Evolutionary conservation across 2,888 invertebrate genomes (phyloP).

Genomic region (Macaria notata): DNA sequence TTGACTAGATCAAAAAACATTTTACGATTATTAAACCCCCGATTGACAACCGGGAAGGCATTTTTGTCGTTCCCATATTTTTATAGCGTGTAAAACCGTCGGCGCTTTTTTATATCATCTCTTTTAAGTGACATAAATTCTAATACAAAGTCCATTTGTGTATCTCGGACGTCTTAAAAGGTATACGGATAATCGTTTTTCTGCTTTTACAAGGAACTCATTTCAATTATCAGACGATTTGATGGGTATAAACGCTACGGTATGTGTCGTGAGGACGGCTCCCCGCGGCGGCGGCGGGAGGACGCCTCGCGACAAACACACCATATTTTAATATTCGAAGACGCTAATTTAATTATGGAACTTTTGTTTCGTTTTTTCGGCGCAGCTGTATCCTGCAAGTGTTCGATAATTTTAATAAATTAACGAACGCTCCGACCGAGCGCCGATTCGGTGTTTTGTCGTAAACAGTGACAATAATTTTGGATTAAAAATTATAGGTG

Average conservation of each 20-base stretch:
- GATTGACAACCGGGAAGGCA: slow-evolving; percentile 79
- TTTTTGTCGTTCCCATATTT: slow-evolving; percentile 78
- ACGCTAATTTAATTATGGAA: slow-evolving; percentile 80
- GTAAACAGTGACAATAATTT: slow-evolving; percentile 36
- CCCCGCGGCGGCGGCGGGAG: slow-evolving; percentile 63
- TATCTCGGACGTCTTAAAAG: slow-evolving; percentile 82
- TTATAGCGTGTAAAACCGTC: slow-evolving; percentile 81
- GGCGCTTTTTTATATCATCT: slow-evolving; percentile 80
- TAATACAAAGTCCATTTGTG: slow-evolving; percentile 82
- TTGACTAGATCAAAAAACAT: slow-evolving; percentile 73
- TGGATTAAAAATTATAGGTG: slow-evolving; percentile 37
- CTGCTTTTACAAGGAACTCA: slow-evolving; percentile 82
- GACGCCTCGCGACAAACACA: slow-evolving; percentile 51
- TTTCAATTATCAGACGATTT: slow-evolving; percentile 81
- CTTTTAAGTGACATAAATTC: slow-evolving; percentile 82
- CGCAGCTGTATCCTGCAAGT: slow-evolving; percentile 72
- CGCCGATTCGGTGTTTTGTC: slow-evolving; percentile 35
- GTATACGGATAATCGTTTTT: slow-evolving; percentile 80
- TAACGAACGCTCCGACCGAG: slow-evolving; percentile 50
- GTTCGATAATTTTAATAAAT: slow-evolving; percentile 59
- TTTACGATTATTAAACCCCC: slow-evolving; percentile 80
- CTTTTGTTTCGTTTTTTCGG: slow-evolving; percentile 52
- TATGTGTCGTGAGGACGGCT: slow-evolving; percentile 74
- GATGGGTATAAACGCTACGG: slow-evolving; percentile 76
- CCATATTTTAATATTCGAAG: slow-evolving; percentile 65